A percentile compares a stretch with the other conserved stretches of the same genome.
phyloP scores from a whole-genome alignment of 2,888 invertebrate genomes.

The Tribolium freemani region DNA sequence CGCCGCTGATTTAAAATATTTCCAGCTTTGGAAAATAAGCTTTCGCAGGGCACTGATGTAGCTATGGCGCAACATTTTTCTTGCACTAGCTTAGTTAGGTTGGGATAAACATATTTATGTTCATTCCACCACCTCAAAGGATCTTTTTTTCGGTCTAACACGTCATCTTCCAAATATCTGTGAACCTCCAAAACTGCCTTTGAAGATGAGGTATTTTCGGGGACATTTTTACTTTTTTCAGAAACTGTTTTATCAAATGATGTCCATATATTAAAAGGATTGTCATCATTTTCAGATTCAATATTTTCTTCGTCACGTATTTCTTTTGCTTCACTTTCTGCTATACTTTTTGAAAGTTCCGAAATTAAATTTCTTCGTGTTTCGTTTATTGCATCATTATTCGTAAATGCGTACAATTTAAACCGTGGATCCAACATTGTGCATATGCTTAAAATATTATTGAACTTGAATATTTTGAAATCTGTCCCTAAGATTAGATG shows the following conservation, averaged over 20 bases:
- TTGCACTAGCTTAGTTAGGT: too few species aligned
- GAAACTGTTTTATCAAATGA: neutral
- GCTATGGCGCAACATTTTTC: too few species aligned
- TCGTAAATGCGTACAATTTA: constrained; percentile 39
- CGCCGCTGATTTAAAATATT: too few species aligned
- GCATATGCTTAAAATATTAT: constrained; percentile 37
- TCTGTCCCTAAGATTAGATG: neutral
- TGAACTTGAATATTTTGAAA: constrained; percentile 40
- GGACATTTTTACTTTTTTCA: neutral
- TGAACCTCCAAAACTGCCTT: too few species aligned
- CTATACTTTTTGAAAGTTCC: neutral
- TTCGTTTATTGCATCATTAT: neutral
- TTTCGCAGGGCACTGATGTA: too few species aligned
- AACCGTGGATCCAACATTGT: constrained; percentile 44
- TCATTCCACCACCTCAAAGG: too few species aligned
- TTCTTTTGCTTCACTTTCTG: neutral
- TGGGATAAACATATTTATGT: too few species aligned
- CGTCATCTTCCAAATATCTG: too few species aligned
- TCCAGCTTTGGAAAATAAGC: too few species aligned
- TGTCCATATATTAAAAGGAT: neutral
- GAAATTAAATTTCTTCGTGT: neutral
- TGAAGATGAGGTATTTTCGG: neutral
- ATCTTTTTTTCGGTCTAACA: too few species aligned
- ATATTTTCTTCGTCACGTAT: neutral
- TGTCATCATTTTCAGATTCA: neutral